Base-by-base conservation (phyloP, 2,888 invertebrate genomes). In the Drosophila anomelani region DNA sequence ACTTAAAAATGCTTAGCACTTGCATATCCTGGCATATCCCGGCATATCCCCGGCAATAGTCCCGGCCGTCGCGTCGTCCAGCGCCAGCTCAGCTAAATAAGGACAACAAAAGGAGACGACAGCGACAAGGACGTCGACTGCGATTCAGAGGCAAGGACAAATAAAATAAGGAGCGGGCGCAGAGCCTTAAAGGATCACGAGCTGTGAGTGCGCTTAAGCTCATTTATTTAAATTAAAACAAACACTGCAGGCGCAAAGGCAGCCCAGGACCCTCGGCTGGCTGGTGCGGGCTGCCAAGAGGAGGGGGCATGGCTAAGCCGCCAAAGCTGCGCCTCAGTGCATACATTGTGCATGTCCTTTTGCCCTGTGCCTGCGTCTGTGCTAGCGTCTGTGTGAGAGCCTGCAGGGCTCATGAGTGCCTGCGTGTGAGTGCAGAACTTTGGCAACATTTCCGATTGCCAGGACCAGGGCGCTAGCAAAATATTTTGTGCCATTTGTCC, bases 201-300 rank as follows among this genome's bases (percentile, higher is more conserved):
- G 80, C 76, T 78, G 78, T 68, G 75, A 71, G 76, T 63, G 72
- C 75, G 82, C 88, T 90, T 90, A 88, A 90, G 90, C 90, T 90
- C 90, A 90, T 90, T 90, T 90, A 90, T 90, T 90, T 90, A 90
- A 90, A 90, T 90, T 88, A 90, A 90, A 90, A 85, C 89, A 90
- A 90, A 90, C 90, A 90, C 86, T 85, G 86, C 77, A 81, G 84
- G 88, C 78, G 78, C 70, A 76, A 80, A 76, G 78, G 70, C 81
- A 75, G 68, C 36, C 39, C 70, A 68, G 57, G 57, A 70, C 47
- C 47, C 47, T 69, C 46, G 26, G 9, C 10, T 20, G 53, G 20
- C 32, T 51, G 32, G n/a, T 17, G 15, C n/a, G 13, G 17, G 13
- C 32, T 17, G 4, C 32, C 20, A 13, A 7, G 36, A 1, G 34